Percentiles rank a stretch among this genome's conserved stretches.
These are phyloP conservation scores for Tricholauxania praeusta DNA, from an alignment of 2,888 invertebrate species.

Conservation along the genomic window DNA sequence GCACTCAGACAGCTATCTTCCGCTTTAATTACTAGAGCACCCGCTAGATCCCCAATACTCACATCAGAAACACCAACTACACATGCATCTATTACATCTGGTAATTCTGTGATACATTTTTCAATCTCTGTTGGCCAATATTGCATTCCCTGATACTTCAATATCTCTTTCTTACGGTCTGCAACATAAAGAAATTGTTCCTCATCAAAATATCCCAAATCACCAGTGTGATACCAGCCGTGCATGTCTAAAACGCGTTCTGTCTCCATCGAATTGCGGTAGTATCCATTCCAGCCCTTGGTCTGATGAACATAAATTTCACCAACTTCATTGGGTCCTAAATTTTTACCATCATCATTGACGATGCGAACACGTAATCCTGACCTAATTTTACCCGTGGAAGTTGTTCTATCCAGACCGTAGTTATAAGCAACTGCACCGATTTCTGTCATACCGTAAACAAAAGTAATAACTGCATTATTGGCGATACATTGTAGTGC, in stretches of 20 bases:
- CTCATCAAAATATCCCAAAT: constrained; percentile 60
- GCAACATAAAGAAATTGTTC: constrained; percentile 54
- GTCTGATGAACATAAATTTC: constrained; percentile 53
- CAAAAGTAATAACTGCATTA: constrained; percentile 48
- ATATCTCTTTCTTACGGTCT: constrained; percentile 60
- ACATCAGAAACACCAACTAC: constrained; percentile 44
- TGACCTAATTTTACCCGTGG: constrained; percentile 50
- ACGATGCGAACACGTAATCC: constrained; percentile 52
- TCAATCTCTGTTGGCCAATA: constrained; percentile 44
- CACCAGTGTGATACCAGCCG: constrained; percentile 59
- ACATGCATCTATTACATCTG: constrained; percentile 40
- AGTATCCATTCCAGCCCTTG: constrained; percentile 56
- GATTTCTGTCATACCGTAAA: constrained; percentile 58
- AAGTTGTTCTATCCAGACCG: constrained; percentile 41
- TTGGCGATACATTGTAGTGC: constrained; percentile 46
- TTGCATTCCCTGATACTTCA: constrained; percentile 53
- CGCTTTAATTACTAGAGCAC: constrained; percentile 56
- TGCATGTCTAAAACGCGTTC: constrained; percentile 47
- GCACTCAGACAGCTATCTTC: constrained; percentile 52
- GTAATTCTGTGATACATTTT: constrained; percentile 35
- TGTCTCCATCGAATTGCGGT: constrained; percentile 51
- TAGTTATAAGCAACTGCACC: constrained; percentile 42
- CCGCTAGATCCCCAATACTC: constrained; percentile 47
- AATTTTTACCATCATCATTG: constrained; percentile 49
- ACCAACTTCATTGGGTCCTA: constrained; percentile 52